Conservation (phyloP, 2,888 invertebrate species). For the Geophilus truncorum region DNA sequence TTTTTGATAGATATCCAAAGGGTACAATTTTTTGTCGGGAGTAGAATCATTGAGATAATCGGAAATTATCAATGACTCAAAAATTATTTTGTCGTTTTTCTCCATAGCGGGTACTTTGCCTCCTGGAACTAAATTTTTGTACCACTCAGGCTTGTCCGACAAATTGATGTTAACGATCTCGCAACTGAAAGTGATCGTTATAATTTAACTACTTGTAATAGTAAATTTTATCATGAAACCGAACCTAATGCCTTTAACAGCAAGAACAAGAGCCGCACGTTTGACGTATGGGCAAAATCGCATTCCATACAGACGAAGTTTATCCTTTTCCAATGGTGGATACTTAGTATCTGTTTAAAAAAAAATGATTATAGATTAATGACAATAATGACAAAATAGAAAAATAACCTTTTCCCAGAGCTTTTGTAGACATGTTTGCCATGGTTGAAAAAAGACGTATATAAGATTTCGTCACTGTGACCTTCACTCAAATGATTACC, state of each 20-base stretch:
- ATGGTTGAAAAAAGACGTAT: too few relatives aligned
- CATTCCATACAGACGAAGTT: constrained; percentile 29
- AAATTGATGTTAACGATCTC: not conserved
- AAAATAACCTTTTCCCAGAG: not conserved
- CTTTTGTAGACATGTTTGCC: not conserved
- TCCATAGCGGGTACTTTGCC: constrained; percentile 22
- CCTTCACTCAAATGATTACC: too few relatives aligned
- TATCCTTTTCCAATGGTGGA: not conserved
- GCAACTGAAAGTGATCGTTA: too few relatives aligned
- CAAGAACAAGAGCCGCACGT: not conserved
- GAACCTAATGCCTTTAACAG: not conserved
- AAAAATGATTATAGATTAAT: too few relatives aligned
- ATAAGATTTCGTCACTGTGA: too few relatives aligned
- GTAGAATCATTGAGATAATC: constrained; percentile 23
- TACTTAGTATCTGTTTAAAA: not conserved
- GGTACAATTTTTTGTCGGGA: not conserved
- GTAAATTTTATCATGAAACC: too few relatives aligned
- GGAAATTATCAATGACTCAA: not conserved
- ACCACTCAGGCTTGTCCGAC: constrained; percentile 30
- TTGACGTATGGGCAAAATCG: constrained; percentile 30
- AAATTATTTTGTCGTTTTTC: not conserved
- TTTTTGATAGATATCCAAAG: not conserved
- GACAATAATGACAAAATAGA: too few relatives aligned
- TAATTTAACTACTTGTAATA: too few relatives aligned
- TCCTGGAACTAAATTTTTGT: not conserved